Evolutionary conservation across 2,797 vertebrate species (phyloP).

Genomic region (Sciurus carolinensis): DNA sequence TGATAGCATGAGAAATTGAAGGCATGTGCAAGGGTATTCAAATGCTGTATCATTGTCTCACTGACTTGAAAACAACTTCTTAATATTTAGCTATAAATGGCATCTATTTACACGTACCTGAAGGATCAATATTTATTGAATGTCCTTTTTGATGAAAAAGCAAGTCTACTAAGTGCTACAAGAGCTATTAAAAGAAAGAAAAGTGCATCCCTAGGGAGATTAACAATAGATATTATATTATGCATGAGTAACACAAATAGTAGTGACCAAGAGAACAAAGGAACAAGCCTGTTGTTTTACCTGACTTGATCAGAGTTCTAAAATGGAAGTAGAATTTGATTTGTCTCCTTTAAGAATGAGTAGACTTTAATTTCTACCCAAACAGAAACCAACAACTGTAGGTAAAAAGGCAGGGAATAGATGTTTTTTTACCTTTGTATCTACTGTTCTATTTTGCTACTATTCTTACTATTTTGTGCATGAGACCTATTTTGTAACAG

Average conservation of each 20-base stretch:
- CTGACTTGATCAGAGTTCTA: neutral
- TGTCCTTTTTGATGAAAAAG: neutral
- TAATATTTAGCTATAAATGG: neutral
- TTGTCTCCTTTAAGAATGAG: neutral
- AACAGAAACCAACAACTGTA: neutral
- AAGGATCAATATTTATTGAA: neutral
- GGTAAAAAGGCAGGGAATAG: neutral
- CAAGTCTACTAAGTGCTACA: neutral
- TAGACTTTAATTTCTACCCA: neutral
- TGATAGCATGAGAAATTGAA: neutral
- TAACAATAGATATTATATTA: neutral
- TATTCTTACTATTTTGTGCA: neutral
- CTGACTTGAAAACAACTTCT: neutral
- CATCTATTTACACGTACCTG: neutral
- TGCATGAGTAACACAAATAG: neutral
- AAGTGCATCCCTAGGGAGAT: neutral
- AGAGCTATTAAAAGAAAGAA: neutral
- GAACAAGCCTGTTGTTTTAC: neutral
- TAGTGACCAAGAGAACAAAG: neutral
- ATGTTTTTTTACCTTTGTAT: neutral
- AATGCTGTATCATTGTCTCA: neutral
- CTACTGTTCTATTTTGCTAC: neutral
- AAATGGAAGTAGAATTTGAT: neutral
- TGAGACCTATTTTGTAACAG: neutral
- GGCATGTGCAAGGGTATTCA: neutral